Base-by-base conservation (phyloP, 1,140 invertebrate species). In the Druon quercuslanigerum region DNA sequence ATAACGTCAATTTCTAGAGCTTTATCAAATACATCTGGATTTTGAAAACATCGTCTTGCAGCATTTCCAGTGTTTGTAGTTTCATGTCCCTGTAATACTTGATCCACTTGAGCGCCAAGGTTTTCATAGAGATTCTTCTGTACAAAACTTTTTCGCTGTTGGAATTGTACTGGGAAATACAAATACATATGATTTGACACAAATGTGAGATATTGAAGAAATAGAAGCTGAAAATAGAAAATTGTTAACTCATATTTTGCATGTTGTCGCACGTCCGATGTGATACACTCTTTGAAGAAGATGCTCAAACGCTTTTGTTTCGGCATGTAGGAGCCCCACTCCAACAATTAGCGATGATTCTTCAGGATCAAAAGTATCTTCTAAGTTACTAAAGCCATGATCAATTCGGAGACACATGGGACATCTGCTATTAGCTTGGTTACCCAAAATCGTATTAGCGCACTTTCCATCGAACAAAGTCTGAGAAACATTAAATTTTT, bases 21-120 rank as follows among this genome's bases (percentile, higher is more conserved):
- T 51, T 20, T 25, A 19, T 17, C 19, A 73, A 73, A 73, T 50
- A 14, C 33, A 19, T 40, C 51, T 16, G 72, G 51, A 46, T 73
- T 54, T 25, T 25, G 20, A n/a, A 40, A 73, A 73, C 51, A 73
- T 54, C 16, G 54, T 56, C 50, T 46, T 46, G 73, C 56, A 25
- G 51, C 50, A 50, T 74, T 50, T 17, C 46, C 73, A 56, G 73
- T 74, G 14, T 74, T 74, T 74, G 9, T 12, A 74, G 6, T 33
- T 19, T 33, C 52, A 40, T 74, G 33, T 40, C 51, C 52, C 56
- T 74, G 72, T 51, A 74, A 50, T 50, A 52, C 33, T 50, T 56
- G 56, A 57, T 74, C 54, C 50, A 74, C 33, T 40, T 19, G 56
- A 40, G 46, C 33, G 5, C 72, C 52, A 50, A 74, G 52, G 13